Conservation (phyloP, 2,113 vertebrate species). For the Dasypus novemcinctus region DNA sequence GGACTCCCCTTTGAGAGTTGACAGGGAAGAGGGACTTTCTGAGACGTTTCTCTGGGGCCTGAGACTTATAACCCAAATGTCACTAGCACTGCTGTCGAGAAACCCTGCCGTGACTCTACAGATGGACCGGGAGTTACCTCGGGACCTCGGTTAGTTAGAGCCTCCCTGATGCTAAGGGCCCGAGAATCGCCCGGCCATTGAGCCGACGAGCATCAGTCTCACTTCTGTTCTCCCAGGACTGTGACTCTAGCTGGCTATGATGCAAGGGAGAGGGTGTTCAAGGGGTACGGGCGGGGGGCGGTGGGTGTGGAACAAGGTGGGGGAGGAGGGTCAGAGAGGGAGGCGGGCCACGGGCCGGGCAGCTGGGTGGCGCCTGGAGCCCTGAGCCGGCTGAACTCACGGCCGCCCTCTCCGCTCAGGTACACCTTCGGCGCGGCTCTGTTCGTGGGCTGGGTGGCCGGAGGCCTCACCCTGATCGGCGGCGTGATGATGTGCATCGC, state of each 20-base stretch:
- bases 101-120: no score
- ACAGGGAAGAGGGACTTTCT: background rate
- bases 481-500: slow-evolving; percentile 93
- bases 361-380: background rate
- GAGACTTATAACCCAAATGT: background rate
- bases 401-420: slow-evolving; percentile 76
- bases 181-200: background rate
- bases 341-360: background rate
- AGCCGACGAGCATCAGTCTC: background rate
- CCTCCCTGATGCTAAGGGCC: background rate
- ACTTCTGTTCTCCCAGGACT: background rate
- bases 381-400: background rate
- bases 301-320: background rate
- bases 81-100: no score
- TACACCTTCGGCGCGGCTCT: slow-evolving; percentile 94
- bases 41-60: background rate
- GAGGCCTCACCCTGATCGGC: slow-evolving; percentile 87
- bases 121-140: no score
- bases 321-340: background rate
- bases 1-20: background rate
- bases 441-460: slow-evolving; percentile 94
- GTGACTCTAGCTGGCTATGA: background rate
- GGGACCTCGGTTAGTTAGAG: no score
- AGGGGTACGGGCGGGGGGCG: no score
- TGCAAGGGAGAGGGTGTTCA: background rate